phyloP scores from a whole-genome alignment of 2,888 invertebrate species.

The Drosophila differens region DNA sequence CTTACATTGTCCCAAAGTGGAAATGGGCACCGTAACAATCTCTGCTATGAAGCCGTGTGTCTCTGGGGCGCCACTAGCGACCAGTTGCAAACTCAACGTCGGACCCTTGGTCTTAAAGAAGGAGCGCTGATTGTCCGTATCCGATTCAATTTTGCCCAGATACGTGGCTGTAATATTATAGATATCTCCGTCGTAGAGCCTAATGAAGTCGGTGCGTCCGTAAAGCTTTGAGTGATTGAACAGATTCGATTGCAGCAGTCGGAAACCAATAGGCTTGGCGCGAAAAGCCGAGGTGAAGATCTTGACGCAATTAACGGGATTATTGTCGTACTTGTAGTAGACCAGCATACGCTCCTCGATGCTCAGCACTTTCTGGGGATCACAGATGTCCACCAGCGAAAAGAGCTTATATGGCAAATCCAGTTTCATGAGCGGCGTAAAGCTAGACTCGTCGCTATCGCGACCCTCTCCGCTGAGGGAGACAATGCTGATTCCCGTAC shows the following conservation, averaged over 20 bases:
- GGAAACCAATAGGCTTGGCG: constrained; percentile 95
- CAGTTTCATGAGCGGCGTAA: constrained; percentile 92
- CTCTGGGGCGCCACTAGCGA: constrained; percentile 97
- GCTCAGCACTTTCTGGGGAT: constrained; percentile 95
- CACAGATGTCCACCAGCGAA: constrained; percentile 98
- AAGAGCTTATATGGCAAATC: constrained; percentile 96
- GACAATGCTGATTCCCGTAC: constrained; percentile 95
- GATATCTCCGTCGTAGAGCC: constrained; percentile 96
- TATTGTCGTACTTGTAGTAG: constrained; percentile 98
- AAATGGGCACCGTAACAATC: constrained; percentile 96
- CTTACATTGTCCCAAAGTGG: constrained; percentile 95
- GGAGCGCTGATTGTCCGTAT: constrained; percentile 90
- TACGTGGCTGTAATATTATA: constrained; percentile 92
- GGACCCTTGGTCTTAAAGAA: constrained; percentile 91
- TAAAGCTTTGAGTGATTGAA: constrained; percentile 94
- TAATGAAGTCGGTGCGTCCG: constrained; percentile 93
- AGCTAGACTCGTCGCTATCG: constrained; percentile 94
- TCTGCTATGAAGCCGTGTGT: constrained; percentile 98
- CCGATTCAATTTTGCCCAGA: constrained; percentile 90
- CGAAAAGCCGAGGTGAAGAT: constrained; percentile 95
- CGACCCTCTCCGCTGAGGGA: constrained; percentile 97
- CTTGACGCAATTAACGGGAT: constrained; percentile 98
- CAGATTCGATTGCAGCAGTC: constrained; percentile 95
- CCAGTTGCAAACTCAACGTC: constrained; percentile 94
- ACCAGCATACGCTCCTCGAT: constrained; percentile 95